These are phyloP conservation scores for Cyphomyrmex costatus DNA, from an alignment of 1,140 invertebrate species.

Conservation along the genomic window DNA sequence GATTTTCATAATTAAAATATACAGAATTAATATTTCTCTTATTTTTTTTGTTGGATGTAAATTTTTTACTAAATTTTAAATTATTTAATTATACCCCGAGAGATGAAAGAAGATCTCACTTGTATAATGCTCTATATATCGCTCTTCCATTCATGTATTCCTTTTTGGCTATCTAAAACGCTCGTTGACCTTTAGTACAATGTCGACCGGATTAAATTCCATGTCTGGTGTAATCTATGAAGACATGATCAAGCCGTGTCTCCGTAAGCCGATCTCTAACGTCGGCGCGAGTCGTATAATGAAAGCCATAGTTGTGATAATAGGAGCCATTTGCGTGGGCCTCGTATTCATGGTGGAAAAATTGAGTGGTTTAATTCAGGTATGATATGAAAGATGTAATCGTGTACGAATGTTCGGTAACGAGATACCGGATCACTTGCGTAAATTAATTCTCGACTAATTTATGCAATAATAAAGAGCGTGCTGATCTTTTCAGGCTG, in stretches of 20 bases:
- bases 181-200: conserved; percentile 88
- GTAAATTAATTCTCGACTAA: conserved; percentile 1
- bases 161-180: conserved; percentile 15
- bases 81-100: not conserved
- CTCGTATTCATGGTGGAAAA: conserved; percentile 91
- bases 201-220: conserved; percentile 93
- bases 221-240: conserved; percentile 94
- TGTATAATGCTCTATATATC: not conserved
- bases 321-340: conserved; percentile 89
- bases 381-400: conserved; percentile 60
- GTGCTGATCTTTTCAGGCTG: conserved; percentile 83
- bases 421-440: not conserved
- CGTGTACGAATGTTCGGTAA: not conserved
- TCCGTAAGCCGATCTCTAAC: conserved; percentile 89
- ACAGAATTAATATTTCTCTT: not conserved
- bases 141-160: not conserved
- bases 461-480: not conserved
- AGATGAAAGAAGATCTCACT: not conserved
- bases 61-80: not conserved
- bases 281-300: conserved; percentile 89
- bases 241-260: conserved; percentile 91
- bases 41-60: not conserved
- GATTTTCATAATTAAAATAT: not conserved
- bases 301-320: conserved; percentile 90
- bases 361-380: conserved; percentile 90